phyloP scores from a whole-genome alignment of 2,113 vertebrate genomes.

The Columba livia region DNA sequence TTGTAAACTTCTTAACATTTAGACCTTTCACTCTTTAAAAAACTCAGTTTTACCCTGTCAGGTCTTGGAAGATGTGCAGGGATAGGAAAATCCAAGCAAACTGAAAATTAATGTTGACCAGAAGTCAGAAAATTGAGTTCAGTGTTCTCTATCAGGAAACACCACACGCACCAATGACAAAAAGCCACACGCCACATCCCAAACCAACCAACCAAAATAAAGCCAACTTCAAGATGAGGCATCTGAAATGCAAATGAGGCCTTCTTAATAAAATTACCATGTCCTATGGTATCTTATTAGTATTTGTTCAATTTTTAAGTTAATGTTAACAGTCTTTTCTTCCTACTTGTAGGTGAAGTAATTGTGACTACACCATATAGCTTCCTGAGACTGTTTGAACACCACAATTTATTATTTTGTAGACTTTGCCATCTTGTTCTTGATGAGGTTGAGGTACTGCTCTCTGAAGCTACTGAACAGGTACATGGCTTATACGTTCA shows the following conservation, averaged over 20 bases:
- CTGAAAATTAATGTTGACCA: not conserved
- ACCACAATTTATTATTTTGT: slow-evolving; percentile 78
- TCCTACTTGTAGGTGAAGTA: slow-evolving; percentile 78
- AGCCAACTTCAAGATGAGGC: not conserved
- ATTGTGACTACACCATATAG: slow-evolving; percentile 86
- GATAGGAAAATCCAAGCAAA: not conserved
- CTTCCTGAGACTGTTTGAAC: slow-evolving; percentile 80
- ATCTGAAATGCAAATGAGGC: not conserved
- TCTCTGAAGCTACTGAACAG: slow-evolving; percentile 78
- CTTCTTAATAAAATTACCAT: fast-evolving
- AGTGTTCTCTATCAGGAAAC: not conserved
- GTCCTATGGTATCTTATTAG: not conserved
- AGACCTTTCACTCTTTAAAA: not conserved
- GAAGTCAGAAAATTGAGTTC: not conserved
- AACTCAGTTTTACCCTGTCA: not conserved
- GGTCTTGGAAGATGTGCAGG: not conserved
- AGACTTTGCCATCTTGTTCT: slow-evolving; percentile 87
- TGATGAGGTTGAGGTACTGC: slow-evolving; percentile 82
- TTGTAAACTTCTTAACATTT: not conserved
- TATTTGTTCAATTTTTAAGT: not conserved
- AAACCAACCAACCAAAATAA: too few species aligned
- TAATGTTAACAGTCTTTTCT: not conserved
- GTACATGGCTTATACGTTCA: slow-evolving; percentile 48
- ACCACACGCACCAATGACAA: too few species aligned
- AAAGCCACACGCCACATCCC: too few species aligned